Evolutionary conservation across 2,888 invertebrate species (phyloP), one percentile per base, ranked within the genome.

Genomic region (Cylloceria caligata): DNA sequence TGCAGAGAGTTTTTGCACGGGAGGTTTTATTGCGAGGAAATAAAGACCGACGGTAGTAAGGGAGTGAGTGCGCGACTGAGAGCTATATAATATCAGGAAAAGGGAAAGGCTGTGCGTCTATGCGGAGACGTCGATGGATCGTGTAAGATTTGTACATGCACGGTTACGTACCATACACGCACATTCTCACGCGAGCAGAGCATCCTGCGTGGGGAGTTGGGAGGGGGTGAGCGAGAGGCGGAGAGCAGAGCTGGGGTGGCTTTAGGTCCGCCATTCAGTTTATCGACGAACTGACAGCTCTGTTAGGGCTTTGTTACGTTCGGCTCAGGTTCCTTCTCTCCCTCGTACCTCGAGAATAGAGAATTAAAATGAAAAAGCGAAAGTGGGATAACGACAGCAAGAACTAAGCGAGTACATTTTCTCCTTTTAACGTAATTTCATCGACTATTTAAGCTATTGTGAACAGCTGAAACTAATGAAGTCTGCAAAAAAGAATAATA

Each of bases 201-300:
- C 19, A 62, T 73, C 62, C 27, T 39, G 52, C 52, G 57, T 47
- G 34, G 67, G 39, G 72, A 72, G 68, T 45, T 42, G 36, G 39
- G 24, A 34, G 52, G 7, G 75, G 71, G 1, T 16, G 16, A 34
- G 7, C 2, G 30, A 16, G 34, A 34, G 49, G 45, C 42, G 84
- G 85, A 88, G 86, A 89, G 57, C 57, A 55, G 79, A 90, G 88
- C 86, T 89, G 87, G 91, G 91, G 91, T 91, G 90, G 88, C 91
- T 91, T 91, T 89, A 89, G 90, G 89, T 88, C 88, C 87, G 89
- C 91, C 89, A 91, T 91, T 91, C 91, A 91, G 91, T 91, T 91
- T 91, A 91, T 91, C 89, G 91, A 88, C 86, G 89, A 91, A 90
- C 91, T 91, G 91, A 91, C 91, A 91, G 91, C 91, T 91, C 91